Evolutionary conservation across 2,888 invertebrate species (phyloP), one percentile per base, ranked within the genome.

Genomic region (Slavum lentiscoides): DNA sequence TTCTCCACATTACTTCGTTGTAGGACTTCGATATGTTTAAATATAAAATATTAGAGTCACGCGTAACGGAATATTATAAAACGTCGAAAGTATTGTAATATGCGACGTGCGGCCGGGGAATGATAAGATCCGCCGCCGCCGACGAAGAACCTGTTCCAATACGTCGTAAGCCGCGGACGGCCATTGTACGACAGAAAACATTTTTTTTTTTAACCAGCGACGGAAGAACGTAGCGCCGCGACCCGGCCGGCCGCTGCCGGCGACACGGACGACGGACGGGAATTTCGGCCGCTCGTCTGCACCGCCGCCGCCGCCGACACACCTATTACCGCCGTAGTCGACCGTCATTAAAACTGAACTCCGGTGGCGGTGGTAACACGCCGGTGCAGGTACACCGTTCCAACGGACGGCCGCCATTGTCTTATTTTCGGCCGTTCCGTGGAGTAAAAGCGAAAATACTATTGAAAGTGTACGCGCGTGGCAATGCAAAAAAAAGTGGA

Each of bases 21-120:
- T 30, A 30, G 30, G 30, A 30, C 30, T 30, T 30, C n/a, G n/a
- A n/a, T n/a, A n/a, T n/a, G n/a, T n/a, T 30, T 30, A 30, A 21
- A 55, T n/a, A 21, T 80, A 80, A 80, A 66, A 80, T 80, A 80
- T 80, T 80, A 66, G 64, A 55, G 43, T 77, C 77, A 70, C 77
- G 77, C 30, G 30, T 70, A 30, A 62, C 62, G 62, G 67, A 69
- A 69, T 13, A n/a, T n/a, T n/a, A 13, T 49, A 49, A 49, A 30
- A 30, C 49, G 49, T 13, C 69, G 77, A 77, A 70, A 77, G 76
- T 69, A 69, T 59, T 49, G 11, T 49, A 49, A 49, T 49, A 21
- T 76, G 69, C 43, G 23, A 72, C 21, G 21, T 8, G 67, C 69
- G 70, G 72, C 70, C 23, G 70, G 70, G n/a, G n/a, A 72, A 70